A percentile compares a stretch with the other conserved stretches of the same genome.
phyloP scores from a whole-genome alignment of 92 coral and sea anemone species.

The Diadumene lineata region DNA sequence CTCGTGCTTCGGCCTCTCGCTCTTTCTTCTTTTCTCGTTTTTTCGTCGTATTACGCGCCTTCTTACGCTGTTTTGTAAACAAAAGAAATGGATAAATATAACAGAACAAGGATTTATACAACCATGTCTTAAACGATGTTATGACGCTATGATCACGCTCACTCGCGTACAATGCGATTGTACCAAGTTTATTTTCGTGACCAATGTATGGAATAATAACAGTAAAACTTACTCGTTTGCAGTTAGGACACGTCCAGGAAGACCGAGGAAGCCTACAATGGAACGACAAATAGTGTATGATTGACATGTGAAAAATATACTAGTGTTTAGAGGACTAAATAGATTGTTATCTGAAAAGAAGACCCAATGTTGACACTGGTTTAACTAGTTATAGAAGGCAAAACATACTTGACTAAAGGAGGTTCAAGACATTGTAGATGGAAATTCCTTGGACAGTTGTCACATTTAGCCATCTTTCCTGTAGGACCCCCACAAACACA shows the following conservation, averaged over 20 bases:
- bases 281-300: too few relatives aligned
- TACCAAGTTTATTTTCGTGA: not conserved
- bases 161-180: too few relatives aligned
- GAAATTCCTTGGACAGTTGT: slow-evolving; percentile 95
- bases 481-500: slow-evolving; percentile 93
- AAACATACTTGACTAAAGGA: slow-evolving; percentile 83
- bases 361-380: not conserved
- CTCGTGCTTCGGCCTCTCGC: slow-evolving; percentile 51
- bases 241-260: slow-evolving; percentile 95
- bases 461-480: slow-evolving; percentile 96
- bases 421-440: slow-evolving; percentile 96
- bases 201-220: not conserved
- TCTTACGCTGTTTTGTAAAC: slow-evolving; percentile 47
- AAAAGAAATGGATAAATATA: not conserved
- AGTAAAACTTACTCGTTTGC: slow-evolving; percentile 76
- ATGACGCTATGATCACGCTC: too few relatives aligned
- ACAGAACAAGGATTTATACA: not conserved
- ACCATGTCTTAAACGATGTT: too few relatives aligned
- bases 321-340: not conserved
- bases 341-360: not conserved
- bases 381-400: not conserved
- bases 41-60: slow-evolving; percentile 55
- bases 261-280: slow-evolving; percentile 81
- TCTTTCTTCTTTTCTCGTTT: slow-evolving; percentile 62
- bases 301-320: too few relatives aligned